These are phyloP conservation scores for Lates calcarifer DNA, from an alignment of 2,113 vertebrate genomes.

Conservation along the genomic window DNA sequence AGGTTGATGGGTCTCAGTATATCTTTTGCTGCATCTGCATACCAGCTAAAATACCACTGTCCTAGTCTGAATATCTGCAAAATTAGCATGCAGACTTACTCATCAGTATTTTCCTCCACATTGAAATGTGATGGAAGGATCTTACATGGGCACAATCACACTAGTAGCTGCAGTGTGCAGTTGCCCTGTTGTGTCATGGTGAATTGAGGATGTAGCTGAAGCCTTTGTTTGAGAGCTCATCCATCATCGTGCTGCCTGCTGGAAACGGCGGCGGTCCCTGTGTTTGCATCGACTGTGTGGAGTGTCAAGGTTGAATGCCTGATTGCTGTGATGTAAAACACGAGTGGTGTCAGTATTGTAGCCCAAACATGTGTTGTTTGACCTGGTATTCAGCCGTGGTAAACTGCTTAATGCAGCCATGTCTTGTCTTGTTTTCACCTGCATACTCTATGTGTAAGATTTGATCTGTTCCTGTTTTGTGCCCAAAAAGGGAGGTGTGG, in stretches of 20 bases:
- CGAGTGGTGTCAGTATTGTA: constrained; percentile 18
- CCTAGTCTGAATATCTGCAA: constrained; percentile 2
- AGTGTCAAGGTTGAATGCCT: constrained; percentile 51
- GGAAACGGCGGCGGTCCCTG: constrained; percentile 46
- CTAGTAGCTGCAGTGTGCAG: constrained; percentile 25
- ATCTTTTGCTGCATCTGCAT: not conserved
- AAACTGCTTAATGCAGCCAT: not conserved
- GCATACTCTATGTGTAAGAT: not conserved
- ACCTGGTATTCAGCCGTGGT: not conserved
- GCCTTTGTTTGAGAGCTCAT: constrained; percentile 62
- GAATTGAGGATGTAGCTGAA: constrained; percentile 30
- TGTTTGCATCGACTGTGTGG: constrained; percentile 52
- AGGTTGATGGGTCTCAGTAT: not conserved
- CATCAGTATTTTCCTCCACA: constrained; percentile 26
- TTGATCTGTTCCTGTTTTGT: not conserved
- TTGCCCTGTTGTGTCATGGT: constrained; percentile 9
- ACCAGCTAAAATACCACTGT: not conserved
- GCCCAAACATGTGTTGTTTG: constrained; percentile 9
- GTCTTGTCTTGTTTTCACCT: constrained; percentile 15
- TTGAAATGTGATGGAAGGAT: not conserved
- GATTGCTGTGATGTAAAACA: constrained; percentile 44
- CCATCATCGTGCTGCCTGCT: constrained; percentile 63
- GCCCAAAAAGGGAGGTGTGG: not conserved
- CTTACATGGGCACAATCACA: not conserved
- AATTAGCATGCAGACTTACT: not conserved